Evolutionary conservation across 2,888 invertebrate genomes (phyloP), one percentile per base, ranked within the genome.

Genomic region (Cosmorhoe ocellata): DNA sequence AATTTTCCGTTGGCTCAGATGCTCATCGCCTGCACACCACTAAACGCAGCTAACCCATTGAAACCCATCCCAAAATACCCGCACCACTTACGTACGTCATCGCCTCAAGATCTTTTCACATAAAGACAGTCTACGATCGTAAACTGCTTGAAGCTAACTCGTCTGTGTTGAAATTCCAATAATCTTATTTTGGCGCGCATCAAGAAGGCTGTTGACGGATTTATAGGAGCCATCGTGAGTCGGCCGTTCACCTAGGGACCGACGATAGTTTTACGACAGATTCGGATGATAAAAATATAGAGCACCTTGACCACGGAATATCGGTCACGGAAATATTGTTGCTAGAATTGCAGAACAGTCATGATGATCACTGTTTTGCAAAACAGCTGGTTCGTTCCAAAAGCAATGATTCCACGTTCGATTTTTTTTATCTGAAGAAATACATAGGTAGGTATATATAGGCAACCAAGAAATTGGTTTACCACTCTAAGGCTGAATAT

Each of bases 171-270:
- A 87, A 84, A 85, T 84, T 85, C 85, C 85, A 79, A 83, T 84
- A 84, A 87, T 84, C 85, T 89, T 89, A 90, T 89, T 90, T 88
- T 89, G 89, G 89, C 88, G 88, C 84, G 86, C 87, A 86, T 88
- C 86, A 89, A 84, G 82, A 78, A 74, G 71, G 48, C 64, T 79
- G 89, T 79, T 82, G 89, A 90, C 71, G 74, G 89, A 90, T 81
- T 84, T 86, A 90, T 84, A 82, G 79, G 61, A 69, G 85, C 84
- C 86, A 83, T 82, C 84, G 79, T 79, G 84, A 71, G 78, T 71
- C 74, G 89, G 87, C 76, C 89, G 80, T 88, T 88, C 87, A 89
- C 89, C 89, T 88, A 88, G 79, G 76, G 55, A 61, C 74, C 73
- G 88, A 77, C 74, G 89, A 89, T 79, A 69, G 83, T 66, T 88